Percentiles rank a stretch among this genome's conserved stretches.
phyloP scores from a whole-genome alignment of 2,888 invertebrate species.

The Mythimna lalbum region DNA sequence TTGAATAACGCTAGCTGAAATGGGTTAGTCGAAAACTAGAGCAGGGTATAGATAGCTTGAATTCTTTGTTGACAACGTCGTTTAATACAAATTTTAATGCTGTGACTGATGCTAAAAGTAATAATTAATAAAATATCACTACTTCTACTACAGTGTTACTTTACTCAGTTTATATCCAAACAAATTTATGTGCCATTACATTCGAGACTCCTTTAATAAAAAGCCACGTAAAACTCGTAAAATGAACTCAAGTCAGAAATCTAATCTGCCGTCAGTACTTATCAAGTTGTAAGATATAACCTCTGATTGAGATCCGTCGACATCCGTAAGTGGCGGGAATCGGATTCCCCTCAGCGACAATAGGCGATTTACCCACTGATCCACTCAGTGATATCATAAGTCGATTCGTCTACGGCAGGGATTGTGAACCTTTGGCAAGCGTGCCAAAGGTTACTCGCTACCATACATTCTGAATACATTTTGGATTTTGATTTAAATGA shows the following conservation, averaged over 20 bases:
- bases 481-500: neutral
- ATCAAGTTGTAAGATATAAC: slow-evolving; percentile 64
- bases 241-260: slow-evolving; percentile 31
- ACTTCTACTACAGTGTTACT: too few relatives aligned
- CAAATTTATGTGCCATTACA: neutral
- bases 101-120: neutral
- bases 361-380: slow-evolving; percentile 60
- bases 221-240: slow-evolving; percentile 30
- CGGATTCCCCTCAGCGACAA: slow-evolving; percentile 61
- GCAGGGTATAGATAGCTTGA: neutral
- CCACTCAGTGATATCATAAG: slow-evolving; percentile 64
- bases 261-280: slow-evolving; percentile 60
- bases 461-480: neutral
- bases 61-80: neutral
- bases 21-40: neutral
- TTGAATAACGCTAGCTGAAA: slow-evolving; percentile 18
- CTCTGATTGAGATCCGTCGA: slow-evolving; percentile 63
- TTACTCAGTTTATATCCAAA: neutral
- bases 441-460: neutral
- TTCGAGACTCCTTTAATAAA: neutral
- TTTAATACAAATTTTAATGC: neutral
- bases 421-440: slow-evolving; percentile 17
- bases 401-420: slow-evolving; percentile 51
- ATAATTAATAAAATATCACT: neutral
- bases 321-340: slow-evolving; percentile 64